These are phyloP conservation scores for Glossosoma conforme DNA, from an alignment of 1,140 invertebrate species.

Conservation along the genomic window DNA sequence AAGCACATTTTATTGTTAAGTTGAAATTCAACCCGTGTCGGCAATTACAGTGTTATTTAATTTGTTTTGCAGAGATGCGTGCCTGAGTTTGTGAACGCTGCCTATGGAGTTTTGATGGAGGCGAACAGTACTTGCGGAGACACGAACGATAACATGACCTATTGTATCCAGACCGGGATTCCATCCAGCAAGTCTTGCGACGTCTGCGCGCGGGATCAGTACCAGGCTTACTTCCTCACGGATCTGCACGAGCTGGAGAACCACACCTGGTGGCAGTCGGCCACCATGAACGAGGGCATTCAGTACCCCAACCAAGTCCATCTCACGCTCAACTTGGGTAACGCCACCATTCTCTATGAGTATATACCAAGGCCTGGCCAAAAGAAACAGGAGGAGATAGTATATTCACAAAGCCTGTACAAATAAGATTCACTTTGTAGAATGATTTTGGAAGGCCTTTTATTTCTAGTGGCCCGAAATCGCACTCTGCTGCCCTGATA, in stretches of 20 bases:
- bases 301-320: conserved; percentile 89
- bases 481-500: too few species aligned
- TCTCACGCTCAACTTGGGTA: conserved; percentile 84
- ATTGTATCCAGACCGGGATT: conserved; percentile 83
- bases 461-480: too few species aligned
- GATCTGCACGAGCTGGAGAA: conserved; percentile 84
- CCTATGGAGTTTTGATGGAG: conserved; percentile 80
- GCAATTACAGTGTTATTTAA: too few species aligned
- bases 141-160: conserved; percentile 62
- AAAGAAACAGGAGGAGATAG: too few species aligned
- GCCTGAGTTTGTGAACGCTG: conserved; percentile 94
- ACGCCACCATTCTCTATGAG: conserved; percentile 35
- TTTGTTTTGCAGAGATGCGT: conserved; percentile 73
- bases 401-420: too few species aligned
- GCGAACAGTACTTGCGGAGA: conserved; percentile 95
- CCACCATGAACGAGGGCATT: conserved; percentile 92
- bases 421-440: too few species aligned
- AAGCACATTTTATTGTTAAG: too few species aligned
- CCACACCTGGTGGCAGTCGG: conserved; percentile 97
- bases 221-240: conserved; percentile 78
- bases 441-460: too few species aligned
- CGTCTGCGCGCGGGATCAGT: conserved; percentile 57
- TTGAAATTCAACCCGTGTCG: too few species aligned
- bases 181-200: conserved; percentile 59
- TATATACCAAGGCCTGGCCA: too few species aligned